Conservation (phyloP, 2,113 vertebrate genomes). For the Grammomys dolichurus region DNA sequence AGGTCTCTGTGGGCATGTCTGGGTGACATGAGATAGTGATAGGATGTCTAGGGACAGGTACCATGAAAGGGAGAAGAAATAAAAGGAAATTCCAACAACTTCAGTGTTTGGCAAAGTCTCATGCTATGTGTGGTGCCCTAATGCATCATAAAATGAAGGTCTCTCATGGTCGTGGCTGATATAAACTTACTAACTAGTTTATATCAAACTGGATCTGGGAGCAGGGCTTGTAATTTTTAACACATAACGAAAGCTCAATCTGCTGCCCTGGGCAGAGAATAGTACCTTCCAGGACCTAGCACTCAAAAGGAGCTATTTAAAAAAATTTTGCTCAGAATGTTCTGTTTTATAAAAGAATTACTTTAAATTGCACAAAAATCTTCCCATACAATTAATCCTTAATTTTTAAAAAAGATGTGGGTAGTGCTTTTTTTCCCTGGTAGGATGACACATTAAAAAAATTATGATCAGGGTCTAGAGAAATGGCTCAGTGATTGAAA, state of each 20-base stretch:
- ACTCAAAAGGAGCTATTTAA: conserved; percentile 6
- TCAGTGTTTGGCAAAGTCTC: not conserved
- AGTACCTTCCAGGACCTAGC: not conserved
- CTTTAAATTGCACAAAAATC: conserved; percentile 14
- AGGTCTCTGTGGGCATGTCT: not conserved
- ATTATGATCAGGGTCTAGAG: not conserved
- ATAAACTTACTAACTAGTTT: not conserved
- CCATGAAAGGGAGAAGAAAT: not conserved
- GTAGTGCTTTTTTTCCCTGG: not conserved
- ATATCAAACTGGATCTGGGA: not conserved
- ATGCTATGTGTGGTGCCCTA: not conserved
- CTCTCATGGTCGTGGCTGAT: not conserved
- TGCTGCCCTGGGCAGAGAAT: not conserved
- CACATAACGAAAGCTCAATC: not conserved
- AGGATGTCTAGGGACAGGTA: not conserved
- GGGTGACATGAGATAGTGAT: not conserved
- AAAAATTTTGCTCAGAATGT: conserved; percentile 43
- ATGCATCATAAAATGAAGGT: not conserved
- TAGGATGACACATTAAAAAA: not conserved
- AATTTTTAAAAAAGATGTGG: not conserved
- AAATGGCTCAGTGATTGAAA: not conserved
- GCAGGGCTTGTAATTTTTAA: conserved; percentile 23
- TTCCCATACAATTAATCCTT: conserved; percentile 25
- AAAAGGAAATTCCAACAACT: not conserved
- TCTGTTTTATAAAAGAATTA: conserved; percentile 55